Percentiles rank a stretch among this genome's conserved stretches.
Evolutionary conservation across 2,888 invertebrate genomes (phyloP).

Genomic region (Tupiocoris notatus): DNA sequence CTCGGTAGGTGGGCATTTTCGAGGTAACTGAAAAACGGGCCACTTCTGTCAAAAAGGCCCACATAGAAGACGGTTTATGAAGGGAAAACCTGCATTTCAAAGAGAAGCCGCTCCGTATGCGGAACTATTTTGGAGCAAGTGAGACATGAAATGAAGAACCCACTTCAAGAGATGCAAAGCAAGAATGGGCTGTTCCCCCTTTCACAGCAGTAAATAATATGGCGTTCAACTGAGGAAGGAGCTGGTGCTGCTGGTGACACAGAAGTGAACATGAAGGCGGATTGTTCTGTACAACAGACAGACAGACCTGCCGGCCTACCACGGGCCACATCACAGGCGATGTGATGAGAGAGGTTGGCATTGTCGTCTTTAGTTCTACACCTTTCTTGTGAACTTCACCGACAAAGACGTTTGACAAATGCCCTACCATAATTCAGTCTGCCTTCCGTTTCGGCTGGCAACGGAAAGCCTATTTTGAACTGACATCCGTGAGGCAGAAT

Average conservation of each 20-base stretch:
- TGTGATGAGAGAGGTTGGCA: neutral
- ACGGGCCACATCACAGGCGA: neutral
- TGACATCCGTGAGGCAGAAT: neutral
- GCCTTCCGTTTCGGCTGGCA: neutral
- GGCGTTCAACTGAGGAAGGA: neutral
- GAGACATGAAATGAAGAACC: neutral
- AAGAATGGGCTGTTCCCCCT: neutral
- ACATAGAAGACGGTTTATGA: neutral
- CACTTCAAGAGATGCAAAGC: neutral
- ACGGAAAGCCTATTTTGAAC: neutral
- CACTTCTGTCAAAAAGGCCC: neutral
- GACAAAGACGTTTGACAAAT: constrained; percentile 37
- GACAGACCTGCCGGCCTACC: neutral
- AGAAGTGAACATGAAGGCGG: neutral
- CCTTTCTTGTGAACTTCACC: neutral
- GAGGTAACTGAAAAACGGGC: no score
- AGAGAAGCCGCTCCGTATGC: neutral
- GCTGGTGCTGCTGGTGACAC: no score
- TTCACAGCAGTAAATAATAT: neutral
- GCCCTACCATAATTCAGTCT: constrained; percentile 26
- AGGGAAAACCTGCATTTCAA: neutral
- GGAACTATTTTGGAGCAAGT: neutral
- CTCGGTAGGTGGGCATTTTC: no score
- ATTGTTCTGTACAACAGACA: neutral
- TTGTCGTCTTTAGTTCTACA: neutral